phyloP scores from a whole-genome alignment of 2,797 vertebrate genomes.

The Premnoplex brunnescens region DNA sequence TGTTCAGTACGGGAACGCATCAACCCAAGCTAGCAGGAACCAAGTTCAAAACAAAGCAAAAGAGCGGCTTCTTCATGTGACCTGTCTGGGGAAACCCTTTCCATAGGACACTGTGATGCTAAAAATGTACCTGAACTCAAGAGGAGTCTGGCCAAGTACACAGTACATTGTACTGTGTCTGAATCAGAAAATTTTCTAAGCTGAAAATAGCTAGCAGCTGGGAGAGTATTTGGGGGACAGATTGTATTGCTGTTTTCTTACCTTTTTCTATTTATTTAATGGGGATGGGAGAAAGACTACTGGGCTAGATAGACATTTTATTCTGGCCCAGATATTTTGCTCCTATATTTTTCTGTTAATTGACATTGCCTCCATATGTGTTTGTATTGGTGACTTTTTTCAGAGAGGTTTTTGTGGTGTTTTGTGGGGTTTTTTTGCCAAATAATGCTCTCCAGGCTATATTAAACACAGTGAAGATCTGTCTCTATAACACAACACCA shows the following conservation, averaged over 20 bases:
- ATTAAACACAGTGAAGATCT: neutral
- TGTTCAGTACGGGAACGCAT: fast-evolving
- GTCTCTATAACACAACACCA: neutral
- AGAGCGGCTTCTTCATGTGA: neutral
- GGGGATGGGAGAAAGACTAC: neutral
- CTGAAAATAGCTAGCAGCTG: neutral
- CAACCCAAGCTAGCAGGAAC: neutral
- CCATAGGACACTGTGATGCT: neutral
- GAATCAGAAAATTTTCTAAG: neutral
- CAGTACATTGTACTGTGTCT: neutral
- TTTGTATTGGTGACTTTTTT: neutral
- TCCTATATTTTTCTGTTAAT: neutral
- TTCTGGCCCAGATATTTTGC: neutral
- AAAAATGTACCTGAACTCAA: neutral
- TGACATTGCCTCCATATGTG: neutral
- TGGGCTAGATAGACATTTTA: neutral
- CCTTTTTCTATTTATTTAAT: neutral
- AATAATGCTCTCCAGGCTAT: neutral
- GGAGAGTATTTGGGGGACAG: neutral
- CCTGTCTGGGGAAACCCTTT: neutral
- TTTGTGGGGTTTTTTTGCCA: neutral
- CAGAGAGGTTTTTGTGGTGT: neutral
- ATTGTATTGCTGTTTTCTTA: neutral
- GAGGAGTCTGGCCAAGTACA: neutral
- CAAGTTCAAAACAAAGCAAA: neutral